Base-by-base conservation (phyloP, 1,140 invertebrate species). In the Glossosoma conforme region DNA sequence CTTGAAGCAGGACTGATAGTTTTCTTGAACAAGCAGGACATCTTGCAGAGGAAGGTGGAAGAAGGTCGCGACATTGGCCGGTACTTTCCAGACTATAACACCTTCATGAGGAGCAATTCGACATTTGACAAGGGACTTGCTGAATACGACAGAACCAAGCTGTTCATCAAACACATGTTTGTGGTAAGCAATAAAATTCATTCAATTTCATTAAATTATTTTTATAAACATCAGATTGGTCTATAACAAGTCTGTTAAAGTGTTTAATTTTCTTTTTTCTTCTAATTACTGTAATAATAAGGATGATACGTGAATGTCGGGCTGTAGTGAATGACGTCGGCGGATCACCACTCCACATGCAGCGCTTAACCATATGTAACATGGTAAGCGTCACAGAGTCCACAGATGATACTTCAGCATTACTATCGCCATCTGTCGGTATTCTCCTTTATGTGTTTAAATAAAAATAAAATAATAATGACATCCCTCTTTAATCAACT, bases 21-120 rank as follows among this genome's bases (percentile, higher is more conserved):
- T 0, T 91, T 91, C 66, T 70, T 91, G 9, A 91, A 91, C 68
- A 91, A 91, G 63, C 87, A 88, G 63, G 89, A 91, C 65, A 70
- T 88, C 2, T 68, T 91, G 25, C 73, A 82, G 58, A 75, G 78
- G 13, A 91, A 91, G 66, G 75, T 89, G 18, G 61, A 76, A 18
- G 76, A 77, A 25, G 85, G 86, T n/a, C 74, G 73, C 49, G 68
- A 67, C 37, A 75, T 87, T 35, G 77, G 70, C 5, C 66, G 77
- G 1, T 81, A 85, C 65, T 87, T 86, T 67, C 83, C 82, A 1
- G 72, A 82, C 22, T 88, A 81, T 58, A 54, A 66, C 20, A 53
- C 74, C 14, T 87, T 78, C 60, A 64, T 62, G 36, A 33, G 70
- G 1, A 65, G 67, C 1, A n/a, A n/a, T n/a, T 59, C n/a, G n/a